Base-by-base conservation (phyloP, 2,113 vertebrate species). In the Pseudopipra pipra region DNA sequence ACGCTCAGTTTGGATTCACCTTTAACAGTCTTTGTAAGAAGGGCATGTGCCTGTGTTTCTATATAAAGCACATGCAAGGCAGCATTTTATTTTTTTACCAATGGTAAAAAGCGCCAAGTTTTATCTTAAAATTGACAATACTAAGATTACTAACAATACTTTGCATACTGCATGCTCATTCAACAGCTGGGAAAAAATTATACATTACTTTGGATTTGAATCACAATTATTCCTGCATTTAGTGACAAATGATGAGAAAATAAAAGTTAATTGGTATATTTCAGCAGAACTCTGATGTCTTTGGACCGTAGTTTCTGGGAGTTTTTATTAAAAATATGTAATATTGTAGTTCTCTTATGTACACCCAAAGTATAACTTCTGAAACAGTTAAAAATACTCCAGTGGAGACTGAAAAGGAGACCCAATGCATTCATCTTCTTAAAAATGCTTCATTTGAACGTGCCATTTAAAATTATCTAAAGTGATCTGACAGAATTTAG, bases 381-480 rank as follows among this genome's bases (percentile, higher is more conserved):
- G n/a, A 79, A 91, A 61, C 14, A 72, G 22, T 65, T 87, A 76
- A 82, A 91, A 87, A 63, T n/a, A 75, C 35, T 79, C 41, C 65
- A 47, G n/a, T n/a, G 17, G 62, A 82, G 52, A 84, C 33, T 43
- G 56, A 81, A 84, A 91, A 55, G 30, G 23, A 14, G 27, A 89
- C 43, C 12, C 19, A 73, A 25, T 49, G 27, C 43, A 61, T 54
- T 83, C 20, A 82, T 88, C 56, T 25, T 82, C 58, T 88, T 80
- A 5, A 68, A 93, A 87, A 41, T 27, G 8, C n/a, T 89, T 77
- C 47, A 22, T 83, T 85, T 68, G 27, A 90, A 79, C 84, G 63
- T 85, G 22, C 3, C 5, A 30, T 74, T 91, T 59, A 56, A 89
- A 93, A 75, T 43, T 1, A 46, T 22, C 44, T 3, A 62, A 54